Conservation (phyloP, 2,888 invertebrate genomes). For the Zaprionus bogoriensis region DNA sequence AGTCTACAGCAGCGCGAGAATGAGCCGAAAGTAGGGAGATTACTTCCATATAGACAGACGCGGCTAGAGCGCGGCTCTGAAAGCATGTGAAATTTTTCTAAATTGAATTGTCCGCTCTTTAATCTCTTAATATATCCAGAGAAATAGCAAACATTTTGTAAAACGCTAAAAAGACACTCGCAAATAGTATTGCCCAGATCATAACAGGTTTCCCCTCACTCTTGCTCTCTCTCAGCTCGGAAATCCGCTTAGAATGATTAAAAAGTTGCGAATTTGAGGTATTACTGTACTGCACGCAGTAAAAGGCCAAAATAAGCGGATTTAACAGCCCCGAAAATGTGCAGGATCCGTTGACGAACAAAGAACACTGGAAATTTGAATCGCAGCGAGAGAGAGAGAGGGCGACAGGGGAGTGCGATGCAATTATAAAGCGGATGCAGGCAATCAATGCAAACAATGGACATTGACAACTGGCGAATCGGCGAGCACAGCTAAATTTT, state of each 20-base stretch:
- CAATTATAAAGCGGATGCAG: conserved; percentile 22
- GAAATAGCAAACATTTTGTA: neutral
- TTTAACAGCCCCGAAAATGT: conserved; percentile 52
- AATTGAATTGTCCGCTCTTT: conserved; percentile 6
- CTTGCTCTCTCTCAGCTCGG: too few species aligned
- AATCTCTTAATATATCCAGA: neutral
- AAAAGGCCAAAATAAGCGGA: conserved; percentile 71
- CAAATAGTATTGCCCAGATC: conserved; percentile 27
- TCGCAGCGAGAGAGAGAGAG: neutral
- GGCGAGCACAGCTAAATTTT: conserved; percentile 30
- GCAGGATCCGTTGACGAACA: neutral
- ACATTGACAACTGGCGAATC: conserved; percentile 47
- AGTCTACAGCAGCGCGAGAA: conserved; percentile 30
- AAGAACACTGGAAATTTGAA: neutral
- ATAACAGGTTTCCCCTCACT: conserved; percentile 57
- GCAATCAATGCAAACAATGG: conserved; percentile 33
- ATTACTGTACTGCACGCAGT: conserved; percentile 71
- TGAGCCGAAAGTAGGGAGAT: conserved; percentile 24
- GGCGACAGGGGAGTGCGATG: neutral
- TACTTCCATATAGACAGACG: conserved; percentile 18
- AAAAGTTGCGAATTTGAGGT: conserved; percentile 74
- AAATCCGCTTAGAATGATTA: conserved; percentile 78
- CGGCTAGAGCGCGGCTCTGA: conserved; percentile 4
- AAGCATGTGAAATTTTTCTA: neutral
- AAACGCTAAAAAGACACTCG: neutral